Percentiles rank a stretch among this genome's conserved stretches.
Evolutionary conservation across 2,113 vertebrate species (phyloP).

Genomic region (Psittacus erithacus): DNA sequence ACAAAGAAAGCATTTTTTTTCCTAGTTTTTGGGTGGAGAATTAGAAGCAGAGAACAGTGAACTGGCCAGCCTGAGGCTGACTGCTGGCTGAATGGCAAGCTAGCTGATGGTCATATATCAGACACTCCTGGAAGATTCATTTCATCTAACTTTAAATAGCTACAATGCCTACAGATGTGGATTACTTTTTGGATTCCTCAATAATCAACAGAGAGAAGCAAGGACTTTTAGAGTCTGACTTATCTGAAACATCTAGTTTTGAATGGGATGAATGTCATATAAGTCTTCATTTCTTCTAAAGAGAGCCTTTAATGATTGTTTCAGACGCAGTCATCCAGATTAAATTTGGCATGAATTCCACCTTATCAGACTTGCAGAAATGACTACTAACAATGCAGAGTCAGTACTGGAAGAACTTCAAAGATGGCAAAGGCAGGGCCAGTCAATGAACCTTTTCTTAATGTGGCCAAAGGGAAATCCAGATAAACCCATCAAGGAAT

Average conservation of each 20-base stretch:
- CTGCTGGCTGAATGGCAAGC: not conserved
- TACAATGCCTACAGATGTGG: not conserved
- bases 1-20: not conserved
- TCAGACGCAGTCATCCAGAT: not conserved
- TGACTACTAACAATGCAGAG: not conserved
- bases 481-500: not conserved
- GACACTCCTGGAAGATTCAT: not conserved
- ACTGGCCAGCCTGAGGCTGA: not conserved
- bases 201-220: not conserved
- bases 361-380: not conserved
- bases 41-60: not conserved
- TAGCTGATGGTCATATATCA: not conserved
- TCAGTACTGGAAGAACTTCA: not conserved
- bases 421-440: not conserved
- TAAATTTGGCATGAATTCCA: not conserved
- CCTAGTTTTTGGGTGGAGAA: not conserved
- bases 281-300: slow-evolving; percentile 4
- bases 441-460: not conserved
- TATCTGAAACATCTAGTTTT: not conserved
- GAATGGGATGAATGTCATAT: not conserved
- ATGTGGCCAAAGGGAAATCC: not conserved
- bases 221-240: not conserved
- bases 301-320: not conserved
- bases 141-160: not conserved
- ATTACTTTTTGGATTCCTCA: not conserved